Percentiles rank a stretch among this genome's conserved stretches.
These are phyloP conservation scores for Aselliscus stoliczkanus DNA, from an alignment of 2,797 vertebrate genomes.

Conservation along the genomic window DNA sequence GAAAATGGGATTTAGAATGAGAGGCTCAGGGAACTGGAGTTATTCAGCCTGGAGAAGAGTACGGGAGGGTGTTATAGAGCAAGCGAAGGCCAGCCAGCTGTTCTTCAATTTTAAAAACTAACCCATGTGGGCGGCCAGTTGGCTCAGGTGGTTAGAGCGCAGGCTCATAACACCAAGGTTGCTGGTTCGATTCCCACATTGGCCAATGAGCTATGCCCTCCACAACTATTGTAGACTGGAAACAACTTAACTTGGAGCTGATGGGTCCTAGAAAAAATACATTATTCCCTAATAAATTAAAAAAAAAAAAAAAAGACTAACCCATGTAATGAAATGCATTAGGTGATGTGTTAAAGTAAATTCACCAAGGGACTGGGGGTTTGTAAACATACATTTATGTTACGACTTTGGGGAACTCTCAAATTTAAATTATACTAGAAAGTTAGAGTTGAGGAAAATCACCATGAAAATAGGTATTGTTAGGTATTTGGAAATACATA, in stretches of 20 bases:
- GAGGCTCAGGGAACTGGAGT: slow-evolving; percentile 65
- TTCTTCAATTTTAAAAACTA: slow-evolving; percentile 55
- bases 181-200: too few species aligned
- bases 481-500: background rate
- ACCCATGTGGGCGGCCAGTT: background rate
- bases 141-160: too few species aligned
- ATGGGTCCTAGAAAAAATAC: too few species aligned
- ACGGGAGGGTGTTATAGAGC: background rate
- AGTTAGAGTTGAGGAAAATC: background rate
- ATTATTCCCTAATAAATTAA: too few species aligned
- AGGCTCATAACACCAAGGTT: too few species aligned
- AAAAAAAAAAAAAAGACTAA: slow-evolving; percentile 20
- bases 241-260: too few species aligned
- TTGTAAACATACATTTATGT: slow-evolving; percentile 39
- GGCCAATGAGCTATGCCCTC: too few species aligned
- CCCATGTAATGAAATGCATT: slow-evolving; percentile 60
- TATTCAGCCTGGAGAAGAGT: slow-evolving; percentile 42
- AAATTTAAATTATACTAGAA: slow-evolving; percentile 38
- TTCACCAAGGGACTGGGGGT: background rate
- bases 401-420: slow-evolving; percentile 38
- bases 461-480: slow-evolving; percentile 10
- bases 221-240: too few species aligned
- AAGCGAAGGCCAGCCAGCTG: slow-evolving; percentile 39
- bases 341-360: slow-evolving; percentile 52
- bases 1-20: slow-evolving; percentile 60